Evolutionary conservation across 92 coral and sea anemone species (phyloP), one percentile per base, ranked within the genome.

Genomic region (Muricea muricata): DNA sequence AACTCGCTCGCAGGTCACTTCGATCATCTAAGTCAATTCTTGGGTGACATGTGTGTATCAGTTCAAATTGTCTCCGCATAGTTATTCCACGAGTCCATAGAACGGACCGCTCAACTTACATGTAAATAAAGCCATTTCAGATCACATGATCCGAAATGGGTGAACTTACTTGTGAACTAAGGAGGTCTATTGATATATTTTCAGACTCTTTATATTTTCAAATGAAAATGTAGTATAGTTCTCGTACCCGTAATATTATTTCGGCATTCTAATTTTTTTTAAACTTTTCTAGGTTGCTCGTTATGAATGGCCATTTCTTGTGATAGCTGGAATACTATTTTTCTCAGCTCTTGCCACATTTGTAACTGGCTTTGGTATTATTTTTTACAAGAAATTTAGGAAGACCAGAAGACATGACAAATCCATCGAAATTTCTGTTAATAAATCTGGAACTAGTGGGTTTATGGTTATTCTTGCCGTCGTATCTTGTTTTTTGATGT

Each of bases 281-380:
- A n/a, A n/a, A 28, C 4, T 65, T 26, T 68, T 33, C 40, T 13
- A 68, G 75, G 9, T 68, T 68, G 42, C 26, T 30, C 11, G 8
- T 15, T 68, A 68, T 23, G 75, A 73, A 26, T 50, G 79, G 55
- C 79, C 58, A 46, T 73, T 73, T 46, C 1, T 46, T 42, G 35
- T 50, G 8, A 37, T 46, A 7, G 25, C 1, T 73, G 75, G 75
- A 68, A 23, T 68, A 1, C 46, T 33, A 1, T 68, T 68, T 33
- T n/a, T 68, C 45, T 68, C 46, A 11, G 75, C 50, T 4, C 8
- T 68, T 25, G 26, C 46, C 2, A 6, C 47, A 21, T 68, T 26
- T 2, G 25, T 29, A 47, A 33, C 75, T 68, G 75, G 75, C n/a
- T 29, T 68, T 37, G 75, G 24, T 26, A 12, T 68, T 37, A 20